Evolutionary conservation across 2,888 invertebrate genomes (phyloP).

Genomic region (Dyspetes luteomarginatus): DNA sequence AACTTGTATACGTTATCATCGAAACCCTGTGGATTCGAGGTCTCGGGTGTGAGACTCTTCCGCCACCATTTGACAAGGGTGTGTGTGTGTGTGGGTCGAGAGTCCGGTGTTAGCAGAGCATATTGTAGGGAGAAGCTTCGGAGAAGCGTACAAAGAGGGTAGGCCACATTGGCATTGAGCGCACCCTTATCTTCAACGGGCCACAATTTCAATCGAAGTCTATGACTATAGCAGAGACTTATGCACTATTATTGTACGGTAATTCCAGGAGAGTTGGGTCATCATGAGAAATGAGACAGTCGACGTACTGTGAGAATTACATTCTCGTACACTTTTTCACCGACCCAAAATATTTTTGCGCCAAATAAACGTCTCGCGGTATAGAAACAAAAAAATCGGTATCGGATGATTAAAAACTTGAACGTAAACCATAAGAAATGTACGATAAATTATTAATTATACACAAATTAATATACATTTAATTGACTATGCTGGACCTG

Average conservation of each 20-base stretch:
- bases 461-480: no score
- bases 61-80: slow-evolving; percentile 53
- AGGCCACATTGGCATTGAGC: slow-evolving; percentile 60
- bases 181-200: slow-evolving; percentile 79
- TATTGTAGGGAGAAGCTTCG: slow-evolving; percentile 73
- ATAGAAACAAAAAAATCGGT: no score
- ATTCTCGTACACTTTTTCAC: no score
- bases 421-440: no score
- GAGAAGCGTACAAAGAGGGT: slow-evolving; percentile 63
- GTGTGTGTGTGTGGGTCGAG: not conserved
- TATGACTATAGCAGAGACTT: slow-evolving; percentile 59
- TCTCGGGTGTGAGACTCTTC: slow-evolving; percentile 35
- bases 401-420: no score
- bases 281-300: no score
- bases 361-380: no score
- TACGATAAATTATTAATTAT: no score
- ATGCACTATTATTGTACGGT: not conserved
- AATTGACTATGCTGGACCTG: no score
- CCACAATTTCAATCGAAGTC: slow-evolving; percentile 78
- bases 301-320: no score
- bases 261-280: no score
- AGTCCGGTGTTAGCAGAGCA: slow-evolving; percentile 69
- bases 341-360: no score
- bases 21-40: slow-evolving; percentile 11
- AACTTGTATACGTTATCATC: slow-evolving; percentile 23